Base-by-base conservation (phyloP, 2,113 vertebrate genomes). In the Poicephalus gulielmi region DNA sequence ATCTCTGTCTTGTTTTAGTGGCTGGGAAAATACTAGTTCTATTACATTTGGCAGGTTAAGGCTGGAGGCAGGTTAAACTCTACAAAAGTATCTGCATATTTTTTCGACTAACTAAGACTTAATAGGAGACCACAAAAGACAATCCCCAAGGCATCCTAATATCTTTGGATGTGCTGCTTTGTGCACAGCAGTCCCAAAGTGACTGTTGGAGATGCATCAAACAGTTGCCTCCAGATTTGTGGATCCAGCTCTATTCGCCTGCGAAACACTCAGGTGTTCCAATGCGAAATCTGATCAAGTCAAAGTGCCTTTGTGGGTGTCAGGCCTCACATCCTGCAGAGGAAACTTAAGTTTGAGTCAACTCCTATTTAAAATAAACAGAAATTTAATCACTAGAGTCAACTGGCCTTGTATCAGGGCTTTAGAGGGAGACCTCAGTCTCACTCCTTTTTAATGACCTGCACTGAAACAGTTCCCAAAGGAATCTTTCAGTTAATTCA, bases 401-500 rank as follows among this genome's bases (percentile, higher is more conserved):
- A 57, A 9, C 67, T 27, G 35, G 24, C 37, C 68, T 83, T 35
- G 23, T 9, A 44, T 28, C 20, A 68, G 35, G 39, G 15, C 43
- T 62, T 90, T 49, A 39, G 24, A 67, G 24, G 62, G 31, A 94
- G 89, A 62, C 16, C 53, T 55, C 37, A 62, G 25, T 39, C 60
- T 83, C 68, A 23, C 30, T 60, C 12, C 35, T 47, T 23, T 63
- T 6, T 50, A 67, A 75, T 71, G 73, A 86, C 62, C 89, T 60
- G 64, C 44, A 50, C 2, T 87, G 55, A 71, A 88, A 86, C 24
- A 52, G 43, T 66, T 83, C 75, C 85, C 57, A 89, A 52, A 89
- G 39, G 74, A 82, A 50, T 70, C 47, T 86, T 82, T 86, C 55
- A 39, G 85, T 92, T 95, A 91, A 82, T 94, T 94, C 66, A 75